Percentiles rank a stretch among this genome's conserved stretches.
Conservation (phyloP, 2,797 vertebrate species). For the Phataginus tricuspis region DNA sequence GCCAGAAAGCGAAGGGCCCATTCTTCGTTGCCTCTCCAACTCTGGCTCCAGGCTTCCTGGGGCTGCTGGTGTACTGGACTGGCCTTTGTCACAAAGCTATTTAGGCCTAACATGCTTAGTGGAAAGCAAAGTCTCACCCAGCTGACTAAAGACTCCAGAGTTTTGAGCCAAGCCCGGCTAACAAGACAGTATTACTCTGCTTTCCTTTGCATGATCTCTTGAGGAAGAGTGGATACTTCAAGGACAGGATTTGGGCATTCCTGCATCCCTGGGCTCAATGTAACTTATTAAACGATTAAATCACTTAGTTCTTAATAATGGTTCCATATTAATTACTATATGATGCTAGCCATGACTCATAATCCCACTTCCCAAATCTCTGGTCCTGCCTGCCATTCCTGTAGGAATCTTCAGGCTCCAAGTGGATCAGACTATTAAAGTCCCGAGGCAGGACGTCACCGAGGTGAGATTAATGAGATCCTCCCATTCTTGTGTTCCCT, state of each 20-base stretch:
- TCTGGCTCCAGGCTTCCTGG: neutral
- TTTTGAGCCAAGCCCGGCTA: neutral
- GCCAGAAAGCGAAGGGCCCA: neutral
- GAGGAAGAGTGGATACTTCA: neutral
- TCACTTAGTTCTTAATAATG: neutral
- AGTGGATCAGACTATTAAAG: neutral
- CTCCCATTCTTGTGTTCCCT: neutral
- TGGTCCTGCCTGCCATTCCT: neutral
- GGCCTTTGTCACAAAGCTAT: neutral
- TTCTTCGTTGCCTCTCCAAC: neutral
- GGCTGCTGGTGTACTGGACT: neutral
- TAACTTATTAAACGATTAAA: neutral
- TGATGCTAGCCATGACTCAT: neutral
- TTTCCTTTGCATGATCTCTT: neutral
- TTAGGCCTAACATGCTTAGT: neutral
- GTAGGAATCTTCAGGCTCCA: slow-evolving; percentile 28
- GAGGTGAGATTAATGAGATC: slow-evolving; percentile 39
- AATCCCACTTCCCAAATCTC: slow-evolving; percentile 1
- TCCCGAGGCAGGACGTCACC: neutral
- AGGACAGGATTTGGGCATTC: neutral
- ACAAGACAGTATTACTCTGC: neutral
- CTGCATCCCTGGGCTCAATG: neutral
- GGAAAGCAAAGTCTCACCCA: neutral
- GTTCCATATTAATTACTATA: neutral
- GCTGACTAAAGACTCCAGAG: neutral